These are phyloP conservation scores for Subanguina moxae DNA, from an alignment of 1,140 invertebrate genomes.

Conservation along the genomic window DNA sequence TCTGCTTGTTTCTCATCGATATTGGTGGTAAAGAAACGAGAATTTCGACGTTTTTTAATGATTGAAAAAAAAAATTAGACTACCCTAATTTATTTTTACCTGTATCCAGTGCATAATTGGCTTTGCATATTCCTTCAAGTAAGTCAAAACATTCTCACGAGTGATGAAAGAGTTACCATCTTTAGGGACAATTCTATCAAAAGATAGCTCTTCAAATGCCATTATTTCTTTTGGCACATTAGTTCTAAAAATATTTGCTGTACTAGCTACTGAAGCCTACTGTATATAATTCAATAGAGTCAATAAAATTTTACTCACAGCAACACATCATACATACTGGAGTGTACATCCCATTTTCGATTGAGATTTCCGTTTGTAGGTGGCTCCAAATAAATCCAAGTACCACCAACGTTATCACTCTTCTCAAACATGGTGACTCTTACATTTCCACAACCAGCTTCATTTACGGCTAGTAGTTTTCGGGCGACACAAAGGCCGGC, in stretches of 20 bases:
- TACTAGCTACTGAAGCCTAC: too few relatives aligned
- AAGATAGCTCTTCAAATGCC: not conserved
- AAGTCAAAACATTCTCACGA: not conserved
- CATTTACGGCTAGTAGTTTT: slow-evolving; percentile 9
- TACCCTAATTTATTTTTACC: too few relatives aligned
- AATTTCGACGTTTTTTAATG: too few relatives aligned
- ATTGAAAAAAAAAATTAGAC: too few relatives aligned
- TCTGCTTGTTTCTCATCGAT: too few relatives aligned
- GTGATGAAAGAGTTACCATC: not conserved
- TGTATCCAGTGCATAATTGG: not conserved
- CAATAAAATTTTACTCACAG: not conserved
- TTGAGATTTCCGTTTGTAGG: not conserved
- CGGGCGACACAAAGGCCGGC: not conserved
- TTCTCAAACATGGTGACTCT: not conserved
- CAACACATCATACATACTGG: slow-evolving; percentile 2
- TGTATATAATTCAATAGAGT: too few relatives aligned
- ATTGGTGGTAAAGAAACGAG: too few relatives aligned
- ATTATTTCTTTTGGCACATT: slow-evolving; percentile 3
- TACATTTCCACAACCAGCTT: slow-evolving; percentile 32
- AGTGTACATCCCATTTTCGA: not conserved
- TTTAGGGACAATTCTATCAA: not conserved
- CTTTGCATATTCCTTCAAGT: not conserved
- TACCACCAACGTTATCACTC: not conserved
- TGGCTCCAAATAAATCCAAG: slow-evolving; percentile 64
- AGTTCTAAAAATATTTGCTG: not conserved